Evolutionary conservation across 2,888 invertebrate genomes (phyloP).

Genomic region (Myopa tessellatipennis): DNA sequence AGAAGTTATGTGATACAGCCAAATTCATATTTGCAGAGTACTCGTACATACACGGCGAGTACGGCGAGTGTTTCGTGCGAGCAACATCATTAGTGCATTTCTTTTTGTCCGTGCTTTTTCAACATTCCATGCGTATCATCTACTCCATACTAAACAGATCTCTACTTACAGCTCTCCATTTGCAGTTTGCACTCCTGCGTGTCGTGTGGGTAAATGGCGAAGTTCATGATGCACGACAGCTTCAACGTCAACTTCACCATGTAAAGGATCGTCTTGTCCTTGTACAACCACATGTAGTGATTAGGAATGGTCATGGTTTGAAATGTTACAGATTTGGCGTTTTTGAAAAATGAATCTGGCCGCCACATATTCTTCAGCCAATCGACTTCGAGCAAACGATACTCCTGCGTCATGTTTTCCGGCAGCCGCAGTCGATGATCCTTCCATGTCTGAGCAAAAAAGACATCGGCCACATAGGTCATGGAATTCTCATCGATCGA

Average conservation of each 20-base stretch:
- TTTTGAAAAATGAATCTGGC: conserved; percentile 94
- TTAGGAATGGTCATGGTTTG: conserved; percentile 96
- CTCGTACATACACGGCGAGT: not conserved
- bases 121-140: conserved; percentile 22
- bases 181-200: conserved; percentile 94
- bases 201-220: conserved; percentile 93
- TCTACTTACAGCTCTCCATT: conserved; percentile 90
- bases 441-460: conserved; percentile 94
- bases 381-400: conserved; percentile 86
- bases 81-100: not conserved
- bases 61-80: too few relatives aligned
- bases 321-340: conserved; percentile 92
- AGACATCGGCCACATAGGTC: conserved; percentile 93
- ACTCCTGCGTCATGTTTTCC: conserved; percentile 93
- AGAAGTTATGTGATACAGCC: conserved; percentile 40
- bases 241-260: conserved; percentile 88
- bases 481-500: conserved; percentile 96
- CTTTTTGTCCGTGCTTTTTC: not conserved
- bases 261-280: conserved; percentile 86
- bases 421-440: conserved; percentile 86
- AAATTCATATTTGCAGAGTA: conserved; percentile 28
- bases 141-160: not conserved
- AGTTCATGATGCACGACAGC: conserved; percentile 94
- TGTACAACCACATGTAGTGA: conserved; percentile 92
- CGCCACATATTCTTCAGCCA: conserved; percentile 95